Evolutionary conservation across 2,888 invertebrate species (phyloP).

Genomic region (Agrypnus murinus): DNA sequence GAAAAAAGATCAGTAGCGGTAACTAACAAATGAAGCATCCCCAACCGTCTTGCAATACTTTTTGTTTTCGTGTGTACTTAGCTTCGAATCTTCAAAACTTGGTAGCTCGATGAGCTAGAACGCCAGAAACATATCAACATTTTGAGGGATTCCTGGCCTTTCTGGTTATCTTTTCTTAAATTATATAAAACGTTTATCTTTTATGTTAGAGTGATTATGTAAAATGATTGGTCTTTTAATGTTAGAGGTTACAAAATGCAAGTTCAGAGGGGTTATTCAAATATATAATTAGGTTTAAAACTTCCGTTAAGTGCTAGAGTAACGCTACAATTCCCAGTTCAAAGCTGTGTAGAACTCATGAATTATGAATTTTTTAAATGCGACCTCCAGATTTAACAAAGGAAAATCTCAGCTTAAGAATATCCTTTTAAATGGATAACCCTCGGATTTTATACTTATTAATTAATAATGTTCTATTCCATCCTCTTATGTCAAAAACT

Average conservation of each 20-base stretch:
- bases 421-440: background rate
- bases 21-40: too few species aligned
- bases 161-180: too few species aligned
- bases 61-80: too few species aligned
- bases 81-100: too few species aligned
- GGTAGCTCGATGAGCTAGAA: too few species aligned
- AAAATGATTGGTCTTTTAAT: constrained; percentile 4
- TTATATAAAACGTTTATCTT: too few species aligned
- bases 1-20: too few species aligned
- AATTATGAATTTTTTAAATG: constrained; percentile 30
- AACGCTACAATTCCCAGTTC: constrained; percentile 24
- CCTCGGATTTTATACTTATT: background rate
- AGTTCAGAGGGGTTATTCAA: constrained; percentile 19
- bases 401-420: constrained; percentile 20
- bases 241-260: background rate
- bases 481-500: background rate
- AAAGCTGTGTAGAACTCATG: constrained; percentile 20
- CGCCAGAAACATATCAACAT: too few species aligned
- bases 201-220: too few species aligned
- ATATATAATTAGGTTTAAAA: constrained; percentile 34
- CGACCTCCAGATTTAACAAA: background rate
- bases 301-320: constrained; percentile 22
- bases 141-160: too few species aligned
- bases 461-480: background rate
- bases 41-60: too few species aligned